Conservation (phyloP, 1,140 invertebrate species). For the Drosophila ironensis region DNA sequence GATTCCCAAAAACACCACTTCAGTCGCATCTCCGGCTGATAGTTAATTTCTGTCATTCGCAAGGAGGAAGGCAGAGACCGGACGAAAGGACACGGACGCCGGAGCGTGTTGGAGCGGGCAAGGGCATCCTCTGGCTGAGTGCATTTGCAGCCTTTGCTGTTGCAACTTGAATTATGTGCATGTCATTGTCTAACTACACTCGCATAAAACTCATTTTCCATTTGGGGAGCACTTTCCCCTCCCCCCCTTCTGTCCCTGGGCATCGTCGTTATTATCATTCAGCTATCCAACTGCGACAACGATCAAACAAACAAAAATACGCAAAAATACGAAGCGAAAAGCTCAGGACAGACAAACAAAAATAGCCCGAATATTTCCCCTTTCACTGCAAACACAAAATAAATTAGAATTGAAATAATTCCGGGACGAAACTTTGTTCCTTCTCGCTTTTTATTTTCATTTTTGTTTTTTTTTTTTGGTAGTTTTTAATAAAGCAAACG, state of each 20-base stretch:
- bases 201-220: conserved; percentile 77
- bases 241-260: not conserved
- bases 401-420: conserved; percentile 81
- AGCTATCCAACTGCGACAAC: conserved; percentile 73
- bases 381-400: conserved; percentile 70
- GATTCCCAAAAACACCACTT: conserved; percentile 16
- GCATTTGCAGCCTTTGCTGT: conserved; percentile 67
- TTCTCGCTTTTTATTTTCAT: conserved; percentile 31
- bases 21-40: conserved; percentile 39
- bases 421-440: conserved; percentile 55
- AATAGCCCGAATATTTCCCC: conserved; percentile 51
- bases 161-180: conserved; percentile 76
- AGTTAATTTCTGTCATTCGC: conserved; percentile 76
- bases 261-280: conserved; percentile 67
- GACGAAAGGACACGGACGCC: not conserved
- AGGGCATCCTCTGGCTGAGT: conserved; percentile 27
- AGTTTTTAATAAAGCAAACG: conserved; percentile 81
- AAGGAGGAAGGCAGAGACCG: not conserved
- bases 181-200: conserved; percentile 76
- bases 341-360: not conserved
- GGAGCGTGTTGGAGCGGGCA: not conserved
- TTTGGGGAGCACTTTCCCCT: conserved; percentile 32
- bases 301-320: conserved; percentile 60
- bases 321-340: conserved; percentile 34
- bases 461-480: conserved; percentile 40